Evolutionary conservation across 2,797 vertebrate genomes (phyloP), one percentile per base, ranked within the genome.

Genomic region (Acrossocheilus fasciatus): DNA sequence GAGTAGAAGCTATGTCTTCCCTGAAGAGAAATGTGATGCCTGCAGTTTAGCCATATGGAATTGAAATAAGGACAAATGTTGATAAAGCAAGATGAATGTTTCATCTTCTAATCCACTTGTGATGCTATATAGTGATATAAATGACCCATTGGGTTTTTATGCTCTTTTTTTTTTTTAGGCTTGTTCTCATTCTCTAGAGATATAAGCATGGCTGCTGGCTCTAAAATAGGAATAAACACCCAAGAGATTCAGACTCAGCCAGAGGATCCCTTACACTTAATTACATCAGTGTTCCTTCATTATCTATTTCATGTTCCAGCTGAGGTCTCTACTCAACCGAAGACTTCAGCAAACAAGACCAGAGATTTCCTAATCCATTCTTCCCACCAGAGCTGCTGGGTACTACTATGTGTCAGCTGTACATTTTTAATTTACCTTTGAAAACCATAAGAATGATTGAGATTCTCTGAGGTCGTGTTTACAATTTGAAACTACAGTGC

Each of bases 211-310:
- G 23, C 74, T 70, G 15, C 59, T 57, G 6, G 9, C 69, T 34
- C 18, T 39, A 52, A 50, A 86, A 73, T 52, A 52, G n/a, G 57
- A 66, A 52, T 20, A 68, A 68, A 76, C 47, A 68, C 73, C 23
- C 45, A 1, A 10, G 73, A 68, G 73, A 77, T 77, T 68, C 11
- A 45, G 45, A 72, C 57, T 64, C 50, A 52, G 72, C 72, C 73
- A 77, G 78, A 77, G 52, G 66, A 85, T 78, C 41, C 72, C 78
- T 88, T 88, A 78, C 73, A 72, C 10, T 68, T 85, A 88, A 88
- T 85, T 88, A 85, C 83, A 85, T 85, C 79, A 88, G 52, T 69
- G 52, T 82, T 85, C 59, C 73, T 72, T 85, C 62, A 72, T 62
- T 77, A 68, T 69, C 70, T 54, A 18, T 84, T 84, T 81, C 43